Percentiles rank a stretch among this genome's conserved stretches.
phyloP scores from a whole-genome alignment of 2,888 invertebrate genomes.

The Halocaridina rubra region DNA sequence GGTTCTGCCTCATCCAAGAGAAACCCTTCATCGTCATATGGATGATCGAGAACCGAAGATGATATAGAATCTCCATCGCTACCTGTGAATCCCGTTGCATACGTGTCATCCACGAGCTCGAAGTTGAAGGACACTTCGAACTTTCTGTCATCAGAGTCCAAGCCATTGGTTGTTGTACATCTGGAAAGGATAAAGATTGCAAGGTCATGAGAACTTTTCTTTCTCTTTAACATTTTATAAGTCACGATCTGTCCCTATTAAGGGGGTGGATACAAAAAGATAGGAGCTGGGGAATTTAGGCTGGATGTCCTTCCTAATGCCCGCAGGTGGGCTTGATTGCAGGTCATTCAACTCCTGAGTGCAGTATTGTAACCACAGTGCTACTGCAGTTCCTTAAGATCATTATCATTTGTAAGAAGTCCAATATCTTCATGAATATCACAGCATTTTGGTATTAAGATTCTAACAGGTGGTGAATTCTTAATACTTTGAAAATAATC shows the following conservation, averaged over 20 bases:
- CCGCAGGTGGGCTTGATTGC: no score
- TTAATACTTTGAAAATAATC: no score
- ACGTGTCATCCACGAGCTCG: slow-evolving; percentile 71
- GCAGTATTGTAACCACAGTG: not conserved
- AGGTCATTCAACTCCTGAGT: no score
- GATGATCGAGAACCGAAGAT: not conserved
- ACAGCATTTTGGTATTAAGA: no score
- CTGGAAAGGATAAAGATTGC: not conserved
- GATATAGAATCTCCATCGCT: slow-evolving; percentile 26
- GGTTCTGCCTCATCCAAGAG: slow-evolving; percentile 53
- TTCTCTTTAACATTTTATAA: not conserved
- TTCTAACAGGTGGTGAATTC: no score
- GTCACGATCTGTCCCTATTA: no score
- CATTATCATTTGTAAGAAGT: no score
- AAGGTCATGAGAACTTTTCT: not conserved
- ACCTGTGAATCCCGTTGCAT: slow-evolving; percentile 61
- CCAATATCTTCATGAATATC: no score
- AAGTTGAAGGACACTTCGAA: slow-evolving; percentile 70
- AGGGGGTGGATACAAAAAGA: no score
- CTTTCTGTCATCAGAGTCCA: slow-evolving; percentile 65
- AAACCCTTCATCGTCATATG: slow-evolving; percentile 56
- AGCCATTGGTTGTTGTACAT: slow-evolving; percentile 61
- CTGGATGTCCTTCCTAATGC: no score
- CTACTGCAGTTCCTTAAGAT: no score
- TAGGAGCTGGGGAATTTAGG: no score